Evolutionary conservation across 2,113 vertebrate genomes (phyloP).

Genomic region (Antechinus stuartii): DNA sequence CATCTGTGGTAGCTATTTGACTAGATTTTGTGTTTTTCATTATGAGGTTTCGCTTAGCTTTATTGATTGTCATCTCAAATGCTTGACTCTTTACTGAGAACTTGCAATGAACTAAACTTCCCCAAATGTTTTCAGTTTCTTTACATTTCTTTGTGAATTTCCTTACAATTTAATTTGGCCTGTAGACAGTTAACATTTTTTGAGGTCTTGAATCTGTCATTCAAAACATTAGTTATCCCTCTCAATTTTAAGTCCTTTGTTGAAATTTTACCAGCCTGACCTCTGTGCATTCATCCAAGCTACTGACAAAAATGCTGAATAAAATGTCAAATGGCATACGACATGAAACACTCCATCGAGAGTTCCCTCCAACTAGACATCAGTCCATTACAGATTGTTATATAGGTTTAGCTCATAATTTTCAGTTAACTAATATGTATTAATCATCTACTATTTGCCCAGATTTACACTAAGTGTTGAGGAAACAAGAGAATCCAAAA

Average conservation of each 20-base stretch:
- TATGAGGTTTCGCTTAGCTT: not conserved
- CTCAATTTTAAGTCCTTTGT: not conserved
- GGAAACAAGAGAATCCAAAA: too few species aligned
- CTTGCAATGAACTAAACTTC: not conserved
- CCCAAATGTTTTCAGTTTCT: not conserved
- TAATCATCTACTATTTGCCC: too few species aligned
- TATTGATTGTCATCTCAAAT: not conserved
- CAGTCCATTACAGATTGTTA: not conserved
- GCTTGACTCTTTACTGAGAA: not conserved
- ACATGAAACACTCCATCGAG: not conserved
- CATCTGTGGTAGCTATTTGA: not conserved
- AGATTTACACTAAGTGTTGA: too few species aligned
- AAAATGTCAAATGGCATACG: not conserved
- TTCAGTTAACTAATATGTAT: too few species aligned
- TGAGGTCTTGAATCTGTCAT: not conserved
- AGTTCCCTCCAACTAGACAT: not conserved
- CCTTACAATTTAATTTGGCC: not conserved
- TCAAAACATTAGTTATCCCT: not conserved
- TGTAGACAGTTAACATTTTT: not conserved
- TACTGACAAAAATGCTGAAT: not conserved
- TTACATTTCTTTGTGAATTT: not conserved
- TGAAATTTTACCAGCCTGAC: too few species aligned
- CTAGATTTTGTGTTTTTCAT: not conserved
- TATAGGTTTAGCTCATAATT: too few species aligned
- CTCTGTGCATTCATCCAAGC: not conserved